These are phyloP conservation scores for Xenopus laevis DNA, from an alignment of 2,113 vertebrate species.

Conservation along the genomic window DNA sequence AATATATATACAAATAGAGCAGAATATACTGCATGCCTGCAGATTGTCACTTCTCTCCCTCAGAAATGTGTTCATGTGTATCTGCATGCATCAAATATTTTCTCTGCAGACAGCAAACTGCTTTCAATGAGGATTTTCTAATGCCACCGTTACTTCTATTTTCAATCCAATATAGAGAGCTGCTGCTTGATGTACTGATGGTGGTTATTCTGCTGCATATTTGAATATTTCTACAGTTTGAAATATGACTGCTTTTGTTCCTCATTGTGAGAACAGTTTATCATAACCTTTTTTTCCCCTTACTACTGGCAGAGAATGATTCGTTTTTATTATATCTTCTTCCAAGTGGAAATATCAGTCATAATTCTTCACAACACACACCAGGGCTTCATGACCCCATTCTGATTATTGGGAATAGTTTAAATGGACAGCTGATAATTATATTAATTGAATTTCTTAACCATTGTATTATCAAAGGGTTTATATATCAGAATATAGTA, in stretches of 20 bases:
- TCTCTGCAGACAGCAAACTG: conserved; percentile 13
- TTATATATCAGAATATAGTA: no score
- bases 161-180: conserved; percentile 29
- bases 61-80: conserved; percentile 19
- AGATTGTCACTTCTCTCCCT: conserved; percentile 1
- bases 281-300: conserved; percentile 24
- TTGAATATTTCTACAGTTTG: conserved; percentile 35
- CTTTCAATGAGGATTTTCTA: conserved; percentile 11
- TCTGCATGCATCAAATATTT: conserved; percentile 18
- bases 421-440: conserved; percentile 15
- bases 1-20: neutral
- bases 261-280: conserved; percentile 36
- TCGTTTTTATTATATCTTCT: conserved; percentile 37
- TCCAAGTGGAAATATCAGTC: conserved; percentile 38
- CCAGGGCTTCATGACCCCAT: conserved; percentile 12
- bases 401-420: conserved; percentile 15
- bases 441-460: neutral
- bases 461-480: no score
- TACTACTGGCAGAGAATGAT: conserved; percentile 35
- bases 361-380: conserved; percentile 33
- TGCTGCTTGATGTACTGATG: conserved; percentile 31
- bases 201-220: conserved; percentile 32
- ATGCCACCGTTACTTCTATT: conserved; percentile 3
- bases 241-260: conserved; percentile 45
- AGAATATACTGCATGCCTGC: neutral